A percentile compares a stretch with the other conserved stretches of the same genome.
Evolutionary conservation across 2,797 vertebrate genomes (phyloP).

Genomic region (Ceryle rudis): DNA sequence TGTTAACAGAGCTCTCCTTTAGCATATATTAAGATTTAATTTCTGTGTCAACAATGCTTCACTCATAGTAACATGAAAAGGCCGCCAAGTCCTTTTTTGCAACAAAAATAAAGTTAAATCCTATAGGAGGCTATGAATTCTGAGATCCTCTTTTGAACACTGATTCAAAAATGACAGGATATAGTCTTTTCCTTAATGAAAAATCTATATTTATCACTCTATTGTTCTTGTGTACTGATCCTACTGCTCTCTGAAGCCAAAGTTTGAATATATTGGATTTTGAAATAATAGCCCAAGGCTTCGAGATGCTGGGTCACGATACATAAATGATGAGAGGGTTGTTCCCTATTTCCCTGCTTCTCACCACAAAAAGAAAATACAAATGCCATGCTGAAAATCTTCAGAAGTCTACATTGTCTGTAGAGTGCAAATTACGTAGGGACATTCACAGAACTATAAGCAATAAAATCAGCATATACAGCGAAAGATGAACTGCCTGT

Average conservation of each 20-base stretch:
- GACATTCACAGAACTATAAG: background rate
- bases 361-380: background rate
- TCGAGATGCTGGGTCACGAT: slow-evolving; percentile 30
- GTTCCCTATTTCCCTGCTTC: background rate
- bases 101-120: slow-evolving; percentile 6
- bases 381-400: slow-evolving; percentile 21
- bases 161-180: slow-evolving; percentile 68
- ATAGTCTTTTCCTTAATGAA: slow-evolving; percentile 72
- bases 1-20: background rate
- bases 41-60: background rate
- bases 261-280: slow-evolving; percentile 74
- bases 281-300: slow-evolving; percentile 73
- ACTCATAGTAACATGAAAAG: background rate
- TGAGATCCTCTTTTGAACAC: slow-evolving; percentile 44
- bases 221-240: slow-evolving; percentile 67
- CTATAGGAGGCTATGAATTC: slow-evolving; percentile 36
- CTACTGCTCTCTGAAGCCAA: slow-evolving; percentile 63
- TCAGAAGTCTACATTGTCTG: background rate
- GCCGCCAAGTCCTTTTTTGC: background rate
- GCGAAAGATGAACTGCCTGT: background rate
- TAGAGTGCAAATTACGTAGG: background rate
- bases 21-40: slow-evolving; percentile 31
- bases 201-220: slow-evolving; percentile 73
- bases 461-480: background rate
- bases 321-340: slow-evolving; percentile 49